These are phyloP conservation scores for Ctenopoma multispine DNA, from an alignment of 2,797 vertebrate genomes.

Conservation along the genomic window DNA sequence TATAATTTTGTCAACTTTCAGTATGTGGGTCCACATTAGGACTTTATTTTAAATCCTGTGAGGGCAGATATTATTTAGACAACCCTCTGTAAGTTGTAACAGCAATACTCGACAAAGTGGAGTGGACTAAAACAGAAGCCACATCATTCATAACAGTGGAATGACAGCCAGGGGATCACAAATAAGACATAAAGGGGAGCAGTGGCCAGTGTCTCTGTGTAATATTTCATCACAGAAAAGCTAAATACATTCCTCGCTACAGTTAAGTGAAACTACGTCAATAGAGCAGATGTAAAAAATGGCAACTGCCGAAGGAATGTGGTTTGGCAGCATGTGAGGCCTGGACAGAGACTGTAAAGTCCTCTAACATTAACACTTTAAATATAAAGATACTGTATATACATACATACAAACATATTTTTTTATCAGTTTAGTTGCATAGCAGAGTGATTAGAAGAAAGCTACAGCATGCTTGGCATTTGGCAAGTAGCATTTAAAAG, in stretches of 20 bases:
- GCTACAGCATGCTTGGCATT: too few relatives aligned
- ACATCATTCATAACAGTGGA: constrained; percentile 74
- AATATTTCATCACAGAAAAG: constrained; percentile 85
- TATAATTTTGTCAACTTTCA: constrained; percentile 15
- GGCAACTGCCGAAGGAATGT: constrained; percentile 84
- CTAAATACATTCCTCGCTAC: constrained; percentile 83
- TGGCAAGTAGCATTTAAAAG: too few relatives aligned
- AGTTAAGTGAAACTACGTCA: constrained; percentile 83
- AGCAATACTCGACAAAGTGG: constrained; percentile 28
- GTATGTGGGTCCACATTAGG: constrained; percentile 22
- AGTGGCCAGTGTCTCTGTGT: constrained; percentile 74
- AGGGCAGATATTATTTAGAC: constrained; percentile 48
- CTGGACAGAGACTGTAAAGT: constrained; percentile 69
- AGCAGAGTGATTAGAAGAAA: too few relatives aligned
- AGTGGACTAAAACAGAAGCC: constrained; percentile 79
- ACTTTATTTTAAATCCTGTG: constrained; percentile 23
- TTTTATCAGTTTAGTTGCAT: too few relatives aligned
- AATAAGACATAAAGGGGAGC: constrained; percentile 74
- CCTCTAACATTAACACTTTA: constrained; percentile 78
- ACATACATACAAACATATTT: too few relatives aligned
- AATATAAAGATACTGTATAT: constrained; percentile 58
- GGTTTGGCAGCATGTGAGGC: constrained; percentile 76
- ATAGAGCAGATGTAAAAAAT: constrained; percentile 86
- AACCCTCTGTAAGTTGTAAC: constrained; percentile 3
- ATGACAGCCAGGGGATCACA: constrained; percentile 79